phyloP scores from a whole-genome alignment of 2,888 invertebrate species.

The Sinhomidia bicolor region DNA sequence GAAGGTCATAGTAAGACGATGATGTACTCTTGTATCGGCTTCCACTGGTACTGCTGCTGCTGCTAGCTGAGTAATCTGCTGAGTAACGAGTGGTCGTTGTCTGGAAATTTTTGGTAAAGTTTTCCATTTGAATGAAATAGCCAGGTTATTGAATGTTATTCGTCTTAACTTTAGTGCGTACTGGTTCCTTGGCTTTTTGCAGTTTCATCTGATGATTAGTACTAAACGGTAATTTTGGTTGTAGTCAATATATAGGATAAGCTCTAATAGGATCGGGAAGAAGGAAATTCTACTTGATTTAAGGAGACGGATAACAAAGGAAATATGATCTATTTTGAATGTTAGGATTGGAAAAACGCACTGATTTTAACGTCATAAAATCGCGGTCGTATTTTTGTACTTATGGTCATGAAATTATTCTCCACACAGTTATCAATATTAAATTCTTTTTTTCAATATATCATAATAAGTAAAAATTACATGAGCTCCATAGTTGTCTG shows the following conservation, averaged over 20 bases:
- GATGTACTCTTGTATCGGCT: slow-evolving; percentile 71
- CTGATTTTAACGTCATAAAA: not conserved
- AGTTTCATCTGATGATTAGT: slow-evolving; percentile 61
- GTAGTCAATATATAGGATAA: slow-evolving; percentile 39
- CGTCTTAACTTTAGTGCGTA: slow-evolving; percentile 66
- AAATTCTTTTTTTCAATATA: not conserved
- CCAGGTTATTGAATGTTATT: slow-evolving; percentile 57
- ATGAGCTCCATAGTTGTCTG: slow-evolving; percentile 69
- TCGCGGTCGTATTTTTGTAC: not conserved
- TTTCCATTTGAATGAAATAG: slow-evolving; percentile 75
- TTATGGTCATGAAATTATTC: slow-evolving; percentile 35
- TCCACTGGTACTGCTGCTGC: slow-evolving; percentile 63
- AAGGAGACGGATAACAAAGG: not conserved
- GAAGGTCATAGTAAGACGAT: slow-evolving; percentile 69
- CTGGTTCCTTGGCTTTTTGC: slow-evolving; percentile 55
- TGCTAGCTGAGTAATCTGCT: slow-evolving; percentile 71
- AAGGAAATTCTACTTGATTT: slow-evolving; percentile 15
- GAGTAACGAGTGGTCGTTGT: slow-evolving; percentile 75
- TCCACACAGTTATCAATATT: not conserved
- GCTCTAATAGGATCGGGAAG: not conserved
- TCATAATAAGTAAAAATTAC: slow-evolving; percentile 4
- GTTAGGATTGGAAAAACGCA: slow-evolving; percentile 17
- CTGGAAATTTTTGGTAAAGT: slow-evolving; percentile 77
- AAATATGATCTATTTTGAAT: not conserved
- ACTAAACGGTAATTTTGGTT: slow-evolving; percentile 58